phyloP scores from a whole-genome alignment of 2,888 invertebrate species.

The Odontocolon sp. region DNA sequence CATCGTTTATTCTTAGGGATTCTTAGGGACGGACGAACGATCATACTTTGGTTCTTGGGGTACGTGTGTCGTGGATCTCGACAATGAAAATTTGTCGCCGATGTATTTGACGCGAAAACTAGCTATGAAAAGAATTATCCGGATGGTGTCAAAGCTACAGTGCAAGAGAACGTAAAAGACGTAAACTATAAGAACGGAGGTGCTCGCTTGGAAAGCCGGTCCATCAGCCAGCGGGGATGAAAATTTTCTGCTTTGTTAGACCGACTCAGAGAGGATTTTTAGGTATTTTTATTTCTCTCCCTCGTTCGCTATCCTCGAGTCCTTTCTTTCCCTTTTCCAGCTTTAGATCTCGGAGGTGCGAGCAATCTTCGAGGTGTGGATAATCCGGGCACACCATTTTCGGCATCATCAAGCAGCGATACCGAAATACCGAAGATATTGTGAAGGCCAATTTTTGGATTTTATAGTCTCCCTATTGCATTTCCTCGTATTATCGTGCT shows the following conservation, averaged over 20 bases:
- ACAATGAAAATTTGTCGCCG: constrained; percentile 80
- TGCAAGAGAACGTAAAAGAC: constrained; percentile 5
- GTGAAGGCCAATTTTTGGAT: constrained; percentile 40
- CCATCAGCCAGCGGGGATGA: constrained; percentile 35
- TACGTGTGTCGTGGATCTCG: constrained; percentile 24
- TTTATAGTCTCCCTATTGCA: constrained; percentile 20
- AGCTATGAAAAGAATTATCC: constrained; percentile 66
- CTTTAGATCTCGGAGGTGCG: constrained; percentile 37
- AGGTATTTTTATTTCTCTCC: constrained; percentile 36
- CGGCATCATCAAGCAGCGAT: constrained; percentile 26
- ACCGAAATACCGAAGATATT: constrained; percentile 27
- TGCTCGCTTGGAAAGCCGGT: constrained; percentile 40
- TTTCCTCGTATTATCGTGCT: background rate
- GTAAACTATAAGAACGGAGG: constrained; percentile 1
- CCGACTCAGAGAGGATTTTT: constrained; percentile 51
- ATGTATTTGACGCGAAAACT: constrained; percentile 79
- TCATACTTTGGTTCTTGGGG: constrained; percentile 19
- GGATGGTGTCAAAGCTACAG: constrained; percentile 25
- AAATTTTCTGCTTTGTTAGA: constrained; percentile 78
- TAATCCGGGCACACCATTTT: constrained; percentile 56
- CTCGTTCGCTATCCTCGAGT: background rate
- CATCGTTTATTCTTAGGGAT: constrained; percentile 30
- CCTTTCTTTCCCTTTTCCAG: constrained; percentile 17
- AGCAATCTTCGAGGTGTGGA: constrained; percentile 54
- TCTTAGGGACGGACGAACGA: constrained; percentile 33